Base-by-base conservation (phyloP, 2,113 vertebrate genomes). In the Corydoras maculifer region DNA sequence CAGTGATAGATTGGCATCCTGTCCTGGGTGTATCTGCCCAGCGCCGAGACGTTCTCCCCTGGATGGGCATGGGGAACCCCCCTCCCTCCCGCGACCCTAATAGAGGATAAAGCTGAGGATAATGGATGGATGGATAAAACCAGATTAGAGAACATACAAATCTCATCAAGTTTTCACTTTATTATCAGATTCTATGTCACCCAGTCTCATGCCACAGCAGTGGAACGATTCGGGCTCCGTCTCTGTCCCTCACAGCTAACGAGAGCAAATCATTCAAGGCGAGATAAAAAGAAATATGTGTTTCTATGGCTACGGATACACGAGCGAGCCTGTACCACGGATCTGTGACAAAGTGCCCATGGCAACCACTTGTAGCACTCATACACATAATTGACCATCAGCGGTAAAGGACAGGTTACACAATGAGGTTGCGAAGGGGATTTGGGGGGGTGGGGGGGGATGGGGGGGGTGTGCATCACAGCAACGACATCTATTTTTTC, bases 291-390 rank as follows among this genome's bases (percentile, higher is more conserved):
- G 85, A 80, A 62, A 82, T 69, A 74, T 73, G 71, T 60, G 85
- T 86, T 86, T 79, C 86, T 75, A 54, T 78, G 85, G 83, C 54
- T 73, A 85, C 82, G 7, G 72, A 70, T 75, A 79, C 72, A 78
- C 81, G 80, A 74, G 77, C 70, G 74, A 72, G 70, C 50, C 61
- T 63, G 82, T 60, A 63, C 61, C 55, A 49, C 69, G 73, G 81
- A 78, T 86, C 76, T 70, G 80, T 80, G 70, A 78, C 63, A 82
- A 72, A 74, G 80, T 87, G 73, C 53, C 85, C 72, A 87, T 87
- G 85, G 83, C 66, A 84, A 87, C 84, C 31, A 76, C 75, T 76
- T 62, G 65, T 35, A 59, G 51, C 61, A 76, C 65, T 53, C 68
- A 57, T 69, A 80, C 65, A 74, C 77, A 72, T 35, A 70, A 63